phyloP scores from a whole-genome alignment of 1,140 invertebrate species.

The Drosophila tropicalis region DNA sequence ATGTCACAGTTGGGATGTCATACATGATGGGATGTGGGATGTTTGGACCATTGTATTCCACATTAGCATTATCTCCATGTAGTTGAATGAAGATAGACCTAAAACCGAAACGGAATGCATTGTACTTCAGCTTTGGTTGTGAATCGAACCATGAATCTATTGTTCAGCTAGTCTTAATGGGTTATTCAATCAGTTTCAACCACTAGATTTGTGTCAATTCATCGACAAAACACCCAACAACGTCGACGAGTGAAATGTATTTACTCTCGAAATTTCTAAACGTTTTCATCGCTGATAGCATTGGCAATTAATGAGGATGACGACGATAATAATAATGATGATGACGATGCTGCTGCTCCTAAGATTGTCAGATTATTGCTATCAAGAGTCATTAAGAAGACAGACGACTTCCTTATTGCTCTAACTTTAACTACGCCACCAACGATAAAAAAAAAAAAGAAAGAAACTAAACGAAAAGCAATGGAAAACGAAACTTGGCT shows the following conservation, averaged over 20 bases:
- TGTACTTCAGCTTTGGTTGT: neutral
- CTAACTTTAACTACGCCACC: neutral
- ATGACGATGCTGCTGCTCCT: conserved; percentile 35
- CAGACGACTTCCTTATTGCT: conserved; percentile 19
- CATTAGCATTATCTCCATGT: too few relatives aligned
- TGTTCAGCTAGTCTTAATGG: neutral
- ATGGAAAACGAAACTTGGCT: conserved; percentile 62
- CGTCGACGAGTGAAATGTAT: conserved; percentile 9
- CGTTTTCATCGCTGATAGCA: conserved; percentile 55
- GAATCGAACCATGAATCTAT: conserved; percentile 3
- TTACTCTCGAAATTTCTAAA: conserved; percentile 36
- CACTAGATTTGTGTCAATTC: conserved; percentile 4
- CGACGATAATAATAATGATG: conserved; percentile 27
- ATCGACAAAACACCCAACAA: neutral
- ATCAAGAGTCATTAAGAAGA: conserved; percentile 12
- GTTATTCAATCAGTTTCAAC: conserved; percentile 2
- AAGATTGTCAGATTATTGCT: conserved; percentile 1
- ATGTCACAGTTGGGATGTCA: too few relatives aligned
- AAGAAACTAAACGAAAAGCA: neutral
- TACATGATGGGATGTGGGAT: too few relatives aligned
- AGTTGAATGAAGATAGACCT: too few relatives aligned
- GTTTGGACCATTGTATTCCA: too few relatives aligned
- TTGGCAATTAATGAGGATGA: conserved; percentile 30
- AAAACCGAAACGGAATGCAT: neutral
- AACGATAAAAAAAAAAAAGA: neutral